These are phyloP conservation scores for Peromyscus polionotus DNA, from an alignment of 2,113 vertebrate genomes.

Conservation along the genomic window DNA sequence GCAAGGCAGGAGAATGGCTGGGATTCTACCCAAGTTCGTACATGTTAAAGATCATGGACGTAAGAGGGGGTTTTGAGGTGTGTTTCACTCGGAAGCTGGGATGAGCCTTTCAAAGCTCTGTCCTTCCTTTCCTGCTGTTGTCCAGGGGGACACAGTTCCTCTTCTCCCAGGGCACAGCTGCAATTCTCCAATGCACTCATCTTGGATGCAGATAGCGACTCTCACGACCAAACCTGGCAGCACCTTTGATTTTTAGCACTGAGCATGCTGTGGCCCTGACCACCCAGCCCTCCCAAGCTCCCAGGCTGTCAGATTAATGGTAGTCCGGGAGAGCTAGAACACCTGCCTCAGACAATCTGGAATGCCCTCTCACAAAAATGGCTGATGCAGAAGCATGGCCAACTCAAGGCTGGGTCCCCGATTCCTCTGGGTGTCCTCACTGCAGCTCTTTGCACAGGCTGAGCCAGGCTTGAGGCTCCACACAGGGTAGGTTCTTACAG, in stretches of 20 bases:
- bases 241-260: neutral
- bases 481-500: neutral
- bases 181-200: neutral
- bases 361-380: neutral
- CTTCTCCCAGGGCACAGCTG: neutral
- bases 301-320: neutral
- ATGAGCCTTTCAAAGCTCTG: neutral
- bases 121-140: neutral
- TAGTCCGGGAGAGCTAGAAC: no score
- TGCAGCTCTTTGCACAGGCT: neutral
- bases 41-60: no score
- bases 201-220: neutral
- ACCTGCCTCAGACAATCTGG: neutral
- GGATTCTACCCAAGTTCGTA: neutral
- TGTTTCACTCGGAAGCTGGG: neutral
- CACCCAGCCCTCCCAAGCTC: neutral
- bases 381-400: fast-evolving
- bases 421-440: neutral
- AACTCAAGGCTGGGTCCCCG: fast-evolving
- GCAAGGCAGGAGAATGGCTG: neutral
- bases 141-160: neutral
- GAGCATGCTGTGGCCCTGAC: neutral
- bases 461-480: neutral
- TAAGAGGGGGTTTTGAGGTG: neutral
- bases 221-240: no score